These are phyloP conservation scores for Eugnorisma glareosa DNA, from an alignment of 2,888 invertebrate species.

Conservation along the genomic window DNA sequence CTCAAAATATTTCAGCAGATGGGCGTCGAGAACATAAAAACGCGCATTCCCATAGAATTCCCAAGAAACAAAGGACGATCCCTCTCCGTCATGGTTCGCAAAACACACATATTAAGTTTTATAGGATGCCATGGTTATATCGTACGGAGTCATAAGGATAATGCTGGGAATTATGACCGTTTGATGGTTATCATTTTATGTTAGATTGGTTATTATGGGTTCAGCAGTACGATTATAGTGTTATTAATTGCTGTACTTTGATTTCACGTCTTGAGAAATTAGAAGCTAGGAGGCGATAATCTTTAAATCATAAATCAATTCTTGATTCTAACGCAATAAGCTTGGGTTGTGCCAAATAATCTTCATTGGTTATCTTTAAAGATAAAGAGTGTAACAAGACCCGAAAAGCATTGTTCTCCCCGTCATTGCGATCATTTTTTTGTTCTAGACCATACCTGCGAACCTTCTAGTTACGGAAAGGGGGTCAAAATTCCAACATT, in stretches of 20 bases:
- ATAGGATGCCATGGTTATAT: constrained; percentile 59
- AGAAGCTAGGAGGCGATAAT: neutral
- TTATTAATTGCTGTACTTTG: neutral
- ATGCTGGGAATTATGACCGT: constrained; percentile 47
- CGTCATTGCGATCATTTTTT: too few relatives aligned
- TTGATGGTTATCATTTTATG: constrained; percentile 33
- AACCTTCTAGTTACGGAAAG: too few relatives aligned
- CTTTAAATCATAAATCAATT: neutral
- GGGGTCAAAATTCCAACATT: too few relatives aligned
- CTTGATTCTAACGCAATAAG: neutral
- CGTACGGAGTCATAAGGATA: constrained; percentile 52
- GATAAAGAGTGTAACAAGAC: too few relatives aligned
- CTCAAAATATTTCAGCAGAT: constrained; percentile 54
- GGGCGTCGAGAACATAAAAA: constrained; percentile 54
- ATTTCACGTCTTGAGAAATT: neutral
- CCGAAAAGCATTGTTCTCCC: too few relatives aligned
- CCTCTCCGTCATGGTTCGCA: constrained; percentile 55
- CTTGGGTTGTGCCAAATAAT: neutral
- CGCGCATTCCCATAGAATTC: constrained; percentile 58
- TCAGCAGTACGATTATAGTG: neutral
- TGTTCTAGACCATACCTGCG: too few relatives aligned
- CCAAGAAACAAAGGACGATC: constrained; percentile 63
- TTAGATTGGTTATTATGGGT: constrained; percentile 4
- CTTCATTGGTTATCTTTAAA: neutral
- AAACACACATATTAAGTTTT: constrained; percentile 64